A percentile compares a stretch with the other conserved stretches of the same genome.
phyloP scores from a whole-genome alignment of 2,113 vertebrate genomes.

The Pygoscelis antarcticus region DNA sequence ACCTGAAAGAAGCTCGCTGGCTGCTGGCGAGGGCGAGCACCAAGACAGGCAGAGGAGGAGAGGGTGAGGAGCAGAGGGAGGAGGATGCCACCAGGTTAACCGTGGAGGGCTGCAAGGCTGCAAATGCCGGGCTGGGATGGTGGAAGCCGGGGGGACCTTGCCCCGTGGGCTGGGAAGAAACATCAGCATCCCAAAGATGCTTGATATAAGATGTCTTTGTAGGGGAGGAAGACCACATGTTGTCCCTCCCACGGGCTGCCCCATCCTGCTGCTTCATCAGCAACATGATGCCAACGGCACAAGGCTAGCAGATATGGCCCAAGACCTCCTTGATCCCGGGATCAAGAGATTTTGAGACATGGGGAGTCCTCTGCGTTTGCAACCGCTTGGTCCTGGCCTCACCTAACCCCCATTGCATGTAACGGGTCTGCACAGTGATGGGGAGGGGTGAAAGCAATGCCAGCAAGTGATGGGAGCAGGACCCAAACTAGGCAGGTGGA shows the following conservation, averaged over 20 bases:
- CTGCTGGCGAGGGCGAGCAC: not conserved
- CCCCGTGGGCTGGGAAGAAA: fast-evolving
- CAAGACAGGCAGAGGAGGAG: not conserved
- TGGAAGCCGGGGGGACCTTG: fast-evolving
- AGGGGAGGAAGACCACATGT: fast-evolving
- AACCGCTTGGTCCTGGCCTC: not conserved
- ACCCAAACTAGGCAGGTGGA: not conserved
- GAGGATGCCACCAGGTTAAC: not conserved
- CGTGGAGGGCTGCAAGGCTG: not conserved
- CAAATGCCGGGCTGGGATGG: not conserved
- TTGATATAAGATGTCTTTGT: not conserved
- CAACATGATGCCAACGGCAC: not conserved
- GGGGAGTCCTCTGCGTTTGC: not conserved
- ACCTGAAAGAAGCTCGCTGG: not conserved
- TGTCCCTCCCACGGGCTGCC: not conserved
- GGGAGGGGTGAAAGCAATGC: not conserved
- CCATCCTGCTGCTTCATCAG: not conserved
- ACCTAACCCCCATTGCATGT: not conserved
- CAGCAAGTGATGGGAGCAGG: not conserved
- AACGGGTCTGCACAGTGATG: not conserved
- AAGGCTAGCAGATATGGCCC: not conserved
- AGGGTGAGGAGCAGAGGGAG: fast-evolving
- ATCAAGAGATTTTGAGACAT: not conserved
- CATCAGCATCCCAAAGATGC: not conserved
- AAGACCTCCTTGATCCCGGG: not conserved